Evolutionary conservation across 2,113 vertebrate genomes (phyloP).

Genomic region (Reinhardtius hippoglossoides): DNA sequence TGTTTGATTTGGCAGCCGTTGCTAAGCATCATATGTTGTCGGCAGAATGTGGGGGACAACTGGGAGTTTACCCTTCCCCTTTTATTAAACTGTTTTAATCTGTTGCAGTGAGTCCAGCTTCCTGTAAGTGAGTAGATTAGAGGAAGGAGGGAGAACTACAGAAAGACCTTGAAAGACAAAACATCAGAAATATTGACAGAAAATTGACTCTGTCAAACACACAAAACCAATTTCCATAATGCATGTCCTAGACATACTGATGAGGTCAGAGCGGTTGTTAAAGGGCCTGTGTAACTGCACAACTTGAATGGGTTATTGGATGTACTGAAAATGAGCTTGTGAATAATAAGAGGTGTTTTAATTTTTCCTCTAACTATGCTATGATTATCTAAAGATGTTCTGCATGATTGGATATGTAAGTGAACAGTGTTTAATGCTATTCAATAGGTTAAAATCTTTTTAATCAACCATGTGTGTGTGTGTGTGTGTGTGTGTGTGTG

Average conservation of each 20-base stretch:
- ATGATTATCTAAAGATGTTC: neutral
- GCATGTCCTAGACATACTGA: conserved; percentile 76
- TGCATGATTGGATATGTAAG: neutral
- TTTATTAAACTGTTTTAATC: conserved; percentile 4
- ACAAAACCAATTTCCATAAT: conserved; percentile 75
- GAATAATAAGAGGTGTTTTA: conserved; percentile 9
- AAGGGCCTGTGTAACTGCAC: conserved; percentile 47
- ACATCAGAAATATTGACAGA: conserved; percentile 63
- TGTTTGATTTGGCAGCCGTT: conserved; percentile 73
- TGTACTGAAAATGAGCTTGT: conserved; percentile 41
- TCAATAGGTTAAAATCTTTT: no score
- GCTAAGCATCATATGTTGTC: conserved; percentile 47
- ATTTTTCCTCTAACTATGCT: neutral
- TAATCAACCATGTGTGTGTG: no score
- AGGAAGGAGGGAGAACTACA: neutral
- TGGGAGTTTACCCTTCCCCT: conserved; percentile 35
- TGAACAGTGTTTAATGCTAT: neutral
- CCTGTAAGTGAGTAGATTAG: neutral
- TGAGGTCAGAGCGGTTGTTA: conserved; percentile 68
- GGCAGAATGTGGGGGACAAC: conserved; percentile 42
- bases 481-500: no score
- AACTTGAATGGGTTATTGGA: conserved; percentile 31
- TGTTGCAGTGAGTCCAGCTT: neutral
- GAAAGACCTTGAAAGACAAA: conserved; percentile 56
- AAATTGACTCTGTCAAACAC: conserved; percentile 65